phyloP scores from a whole-genome alignment of 2,113 vertebrate genomes.

The Antechinus stuartii region DNA sequence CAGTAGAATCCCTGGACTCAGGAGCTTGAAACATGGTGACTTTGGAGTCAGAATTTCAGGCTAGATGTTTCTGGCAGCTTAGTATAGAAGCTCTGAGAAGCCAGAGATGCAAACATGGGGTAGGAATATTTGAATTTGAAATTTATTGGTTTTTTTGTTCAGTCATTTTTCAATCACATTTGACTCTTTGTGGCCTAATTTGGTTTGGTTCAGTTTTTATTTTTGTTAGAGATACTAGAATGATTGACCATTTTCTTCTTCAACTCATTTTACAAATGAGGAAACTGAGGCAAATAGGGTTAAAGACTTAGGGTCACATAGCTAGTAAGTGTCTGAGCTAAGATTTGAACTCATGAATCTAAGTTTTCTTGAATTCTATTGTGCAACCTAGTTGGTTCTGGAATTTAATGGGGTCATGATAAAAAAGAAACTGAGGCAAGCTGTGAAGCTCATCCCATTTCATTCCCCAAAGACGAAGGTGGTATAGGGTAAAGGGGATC shows the following conservation, averaged over 20 bases:
- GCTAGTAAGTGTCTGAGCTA: neutral
- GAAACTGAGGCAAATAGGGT: neutral
- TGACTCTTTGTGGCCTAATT: neutral
- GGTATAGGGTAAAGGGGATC: neutral
- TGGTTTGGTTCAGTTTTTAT: neutral
- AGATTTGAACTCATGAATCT: neutral
- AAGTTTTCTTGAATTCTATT: neutral
- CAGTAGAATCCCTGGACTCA: neutral
- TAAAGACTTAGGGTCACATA: neutral
- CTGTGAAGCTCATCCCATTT: neutral
- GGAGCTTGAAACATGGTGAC: neutral
- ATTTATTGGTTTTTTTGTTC: neutral
- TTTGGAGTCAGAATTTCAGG: neutral
- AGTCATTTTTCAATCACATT: neutral
- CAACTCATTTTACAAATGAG: neutral
- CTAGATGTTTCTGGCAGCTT: neutral
- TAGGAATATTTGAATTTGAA: neutral
- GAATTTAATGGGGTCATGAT: neutral
- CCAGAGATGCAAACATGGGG: neutral
- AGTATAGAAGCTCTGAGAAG: neutral
- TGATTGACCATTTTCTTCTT: neutral
- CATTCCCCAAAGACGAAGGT: neutral
- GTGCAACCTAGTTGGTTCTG: neutral
- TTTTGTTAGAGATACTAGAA: neutral
- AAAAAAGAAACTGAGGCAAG: neutral